A percentile compares a stretch with the other conserved stretches of the same genome.
Conservation (phyloP, 2,888 invertebrate species). For the Rosalia funebris region DNA sequence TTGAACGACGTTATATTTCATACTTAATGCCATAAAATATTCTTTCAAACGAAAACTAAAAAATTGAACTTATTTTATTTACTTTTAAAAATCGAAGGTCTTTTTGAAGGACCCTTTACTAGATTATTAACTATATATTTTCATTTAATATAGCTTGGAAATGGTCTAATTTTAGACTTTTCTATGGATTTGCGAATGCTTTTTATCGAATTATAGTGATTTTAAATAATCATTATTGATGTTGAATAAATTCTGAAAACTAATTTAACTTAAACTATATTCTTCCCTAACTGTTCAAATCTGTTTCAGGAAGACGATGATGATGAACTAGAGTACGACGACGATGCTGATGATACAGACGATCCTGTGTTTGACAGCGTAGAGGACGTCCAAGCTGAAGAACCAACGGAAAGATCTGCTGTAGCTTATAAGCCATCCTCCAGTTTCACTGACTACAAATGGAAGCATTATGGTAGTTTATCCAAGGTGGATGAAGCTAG, state of each 20-base stretch:
- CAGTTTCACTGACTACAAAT: slow-evolving; percentile 58
- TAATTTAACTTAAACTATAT: background rate
- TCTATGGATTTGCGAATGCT: no score
- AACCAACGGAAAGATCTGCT: slow-evolving; percentile 42
- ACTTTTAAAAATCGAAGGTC: no score
- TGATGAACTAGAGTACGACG: slow-evolving; percentile 53
- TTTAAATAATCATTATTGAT: no score
- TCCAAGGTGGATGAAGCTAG: slow-evolving; percentile 57
- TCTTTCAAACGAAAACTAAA: no score
- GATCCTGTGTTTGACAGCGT: slow-evolving; percentile 58
- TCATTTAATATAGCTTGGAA: no score
- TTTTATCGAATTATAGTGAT: no score
- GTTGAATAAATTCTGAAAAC: background rate
- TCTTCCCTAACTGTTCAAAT: slow-evolving; percentile 6
- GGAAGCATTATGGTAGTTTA: slow-evolving; percentile 60
- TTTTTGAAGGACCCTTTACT: no score
- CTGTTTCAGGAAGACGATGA: slow-evolving; percentile 56
- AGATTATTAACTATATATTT: no score
- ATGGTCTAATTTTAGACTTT: no score
- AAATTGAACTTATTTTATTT: no score
- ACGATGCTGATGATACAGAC: slow-evolving; percentile 56
- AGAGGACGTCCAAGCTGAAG: slow-evolving; percentile 54
- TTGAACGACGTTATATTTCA: no score
- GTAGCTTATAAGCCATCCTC: slow-evolving; percentile 37
- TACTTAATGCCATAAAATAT: no score